These are phyloP conservation scores for Drosophila murphyi DNA, from an alignment of 1,140 invertebrate species.

Conservation along the genomic window DNA sequence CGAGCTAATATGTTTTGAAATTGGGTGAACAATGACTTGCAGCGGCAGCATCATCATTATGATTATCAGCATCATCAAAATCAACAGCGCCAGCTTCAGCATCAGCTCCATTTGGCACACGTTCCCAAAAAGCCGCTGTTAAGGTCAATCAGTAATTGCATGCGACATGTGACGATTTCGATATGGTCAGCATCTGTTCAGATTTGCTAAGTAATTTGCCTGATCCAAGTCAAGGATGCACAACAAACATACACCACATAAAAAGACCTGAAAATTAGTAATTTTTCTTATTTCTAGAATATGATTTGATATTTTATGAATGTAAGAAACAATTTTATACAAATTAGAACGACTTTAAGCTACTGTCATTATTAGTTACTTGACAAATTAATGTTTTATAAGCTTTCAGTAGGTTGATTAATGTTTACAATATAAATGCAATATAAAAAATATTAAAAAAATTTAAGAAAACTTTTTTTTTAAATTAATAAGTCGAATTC, in stretches of 20 bases:
- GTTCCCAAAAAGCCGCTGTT: conserved; percentile 62
- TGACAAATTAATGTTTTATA: no score
- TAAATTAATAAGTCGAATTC: no score
- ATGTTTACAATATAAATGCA: no score
- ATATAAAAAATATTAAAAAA: no score
- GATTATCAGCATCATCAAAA: conserved; percentile 40
- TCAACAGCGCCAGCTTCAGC: conserved; percentile 23
- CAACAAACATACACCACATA: neutral
- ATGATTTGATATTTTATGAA: no score
- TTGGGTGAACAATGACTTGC: conserved; percentile 79
- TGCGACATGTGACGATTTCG: conserved; percentile 30
- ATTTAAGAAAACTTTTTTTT: no score
- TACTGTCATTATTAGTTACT: no score
- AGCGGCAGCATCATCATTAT: conserved; percentile 34
- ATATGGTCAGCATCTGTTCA: conserved; percentile 21
- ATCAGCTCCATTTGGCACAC: conserved; percentile 66
- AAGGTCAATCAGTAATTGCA: conserved; percentile 57
- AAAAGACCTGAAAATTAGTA: no score
- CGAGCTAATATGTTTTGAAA: conserved; percentile 71
- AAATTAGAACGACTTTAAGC: no score
- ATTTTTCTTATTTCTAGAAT: no score
- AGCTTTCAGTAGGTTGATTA: no score
- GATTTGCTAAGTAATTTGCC: conserved; percentile 8
- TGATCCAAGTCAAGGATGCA: conserved; percentile 3
- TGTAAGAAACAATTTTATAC: no score